A percentile compares a stretch with the other conserved stretches of the same genome.
These are phyloP conservation scores for Rhipidura dahli DNA, from an alignment of 2,113 vertebrate species.

Conservation along the genomic window DNA sequence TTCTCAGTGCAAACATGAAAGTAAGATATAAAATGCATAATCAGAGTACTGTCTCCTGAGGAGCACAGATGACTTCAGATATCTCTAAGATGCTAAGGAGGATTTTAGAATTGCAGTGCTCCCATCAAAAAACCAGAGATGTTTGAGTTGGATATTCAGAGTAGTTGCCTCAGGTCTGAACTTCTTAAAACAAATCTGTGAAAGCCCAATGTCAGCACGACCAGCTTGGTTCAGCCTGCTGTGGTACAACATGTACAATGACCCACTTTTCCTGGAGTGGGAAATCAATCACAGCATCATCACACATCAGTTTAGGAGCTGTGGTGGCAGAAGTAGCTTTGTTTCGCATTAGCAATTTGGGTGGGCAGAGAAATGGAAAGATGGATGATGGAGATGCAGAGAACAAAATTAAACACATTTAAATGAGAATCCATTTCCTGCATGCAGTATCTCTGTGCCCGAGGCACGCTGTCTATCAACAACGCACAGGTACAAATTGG, in stretches of 20 bases:
- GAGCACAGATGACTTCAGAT: neutral
- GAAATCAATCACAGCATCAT: conserved; percentile 64
- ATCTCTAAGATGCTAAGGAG: neutral
- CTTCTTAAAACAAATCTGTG: conserved; percentile 14
- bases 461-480: conserved; percentile 52
- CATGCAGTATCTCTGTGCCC: conserved; percentile 47
- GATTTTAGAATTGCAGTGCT: neutral
- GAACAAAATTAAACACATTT: conserved; percentile 65
- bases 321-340: neutral
- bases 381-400: conserved; percentile 47
- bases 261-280: conserved; percentile 47
- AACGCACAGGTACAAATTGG: conserved; percentile 58
- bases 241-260: conserved; percentile 25
- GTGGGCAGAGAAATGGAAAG: conserved; percentile 59
- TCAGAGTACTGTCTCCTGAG: neutral
- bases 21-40: neutral
- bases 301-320: conserved; percentile 47
- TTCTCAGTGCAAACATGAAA: neutral
- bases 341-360: conserved; percentile 63
- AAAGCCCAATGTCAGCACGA: neutral
- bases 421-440: conserved; percentile 70
- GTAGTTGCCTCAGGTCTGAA: conserved; percentile 6
- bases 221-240: conserved; percentile 1
- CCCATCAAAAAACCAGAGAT: neutral
- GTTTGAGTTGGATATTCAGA: neutral